Conservation (phyloP, 2,888 invertebrate species). For the Cordilura impudica region DNA sequence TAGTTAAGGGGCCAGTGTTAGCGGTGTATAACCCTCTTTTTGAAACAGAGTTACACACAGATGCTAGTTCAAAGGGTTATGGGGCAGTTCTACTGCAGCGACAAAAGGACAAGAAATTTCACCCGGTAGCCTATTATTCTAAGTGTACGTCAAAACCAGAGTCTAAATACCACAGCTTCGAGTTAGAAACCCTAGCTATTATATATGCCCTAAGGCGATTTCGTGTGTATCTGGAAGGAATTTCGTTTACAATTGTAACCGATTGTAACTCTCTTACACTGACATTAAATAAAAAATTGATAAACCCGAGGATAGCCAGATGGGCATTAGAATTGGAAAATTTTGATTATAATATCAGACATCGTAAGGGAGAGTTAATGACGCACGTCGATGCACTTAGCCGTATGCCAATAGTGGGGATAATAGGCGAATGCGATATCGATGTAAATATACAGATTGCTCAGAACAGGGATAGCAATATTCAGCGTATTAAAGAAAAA, state of each 20-base stretch:
- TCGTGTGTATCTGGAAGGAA: not conserved
- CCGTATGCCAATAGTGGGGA: too few relatives aligned
- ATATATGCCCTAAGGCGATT: conserved; percentile 54
- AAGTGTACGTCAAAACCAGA: not conserved
- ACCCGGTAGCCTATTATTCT: conserved; percentile 64
- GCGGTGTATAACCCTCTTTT: not conserved
- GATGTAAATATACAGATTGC: too few relatives aligned
- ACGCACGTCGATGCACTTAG: not conserved
- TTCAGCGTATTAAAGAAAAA: not conserved
- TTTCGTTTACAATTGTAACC: conserved; percentile 65
- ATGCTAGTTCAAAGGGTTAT: conserved; percentile 9
- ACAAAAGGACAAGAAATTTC: conserved; percentile 42
- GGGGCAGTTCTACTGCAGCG: too few relatives aligned
- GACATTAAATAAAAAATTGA: conserved; percentile 33
- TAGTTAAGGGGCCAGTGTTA: conserved; percentile 4
- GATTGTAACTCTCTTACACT: conserved; percentile 65
- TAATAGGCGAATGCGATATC: too few relatives aligned
- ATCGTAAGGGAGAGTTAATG: too few relatives aligned
- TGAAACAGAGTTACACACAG: conserved; percentile 12
- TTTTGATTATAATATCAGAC: too few relatives aligned
- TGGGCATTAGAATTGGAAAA: conserved; percentile 9
- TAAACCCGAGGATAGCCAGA: too few relatives aligned
- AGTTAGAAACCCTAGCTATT: conserved; percentile 67
- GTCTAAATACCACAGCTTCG: conserved; percentile 63
- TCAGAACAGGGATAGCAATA: too few relatives aligned